phyloP scores from a whole-genome alignment of 2,797 vertebrate genomes.

The Pteronotus mesoamericanus region DNA sequence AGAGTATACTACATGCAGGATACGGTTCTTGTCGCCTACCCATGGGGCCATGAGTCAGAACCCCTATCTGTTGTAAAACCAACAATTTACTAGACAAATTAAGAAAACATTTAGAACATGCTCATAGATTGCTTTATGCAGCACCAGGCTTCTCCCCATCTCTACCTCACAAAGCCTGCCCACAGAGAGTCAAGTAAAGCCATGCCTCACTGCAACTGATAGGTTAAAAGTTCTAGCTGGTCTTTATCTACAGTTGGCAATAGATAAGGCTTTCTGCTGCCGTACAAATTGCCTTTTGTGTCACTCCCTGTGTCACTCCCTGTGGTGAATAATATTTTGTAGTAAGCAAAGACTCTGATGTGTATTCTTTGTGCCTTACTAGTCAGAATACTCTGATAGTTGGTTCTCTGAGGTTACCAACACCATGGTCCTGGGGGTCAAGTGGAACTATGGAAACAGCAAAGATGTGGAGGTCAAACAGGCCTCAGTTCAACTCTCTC shows the following conservation, averaged over 20 bases:
- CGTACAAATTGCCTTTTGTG: background rate
- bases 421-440: too few species aligned
- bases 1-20: accelerated
- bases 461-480: background rate
- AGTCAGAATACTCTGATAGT: background rate
- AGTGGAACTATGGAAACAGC: background rate
- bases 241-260: background rate
- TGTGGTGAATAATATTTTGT: background rate
- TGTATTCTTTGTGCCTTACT: background rate
- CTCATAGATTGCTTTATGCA: background rate
- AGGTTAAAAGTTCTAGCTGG: background rate
- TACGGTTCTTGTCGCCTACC: background rate
- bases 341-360: background rate
- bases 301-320: too few species aligned
- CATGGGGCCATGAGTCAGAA: accelerated
- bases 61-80: background rate
- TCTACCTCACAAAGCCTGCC: background rate
- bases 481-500: background rate
- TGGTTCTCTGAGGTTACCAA: background rate
- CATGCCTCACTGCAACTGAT: background rate
- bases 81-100: background rate
- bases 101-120: background rate
- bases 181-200: background rate
- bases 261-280: background rate
- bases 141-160: background rate